Conservation (phyloP, 2,888 invertebrate species). For the Drosophila infuscata region DNA sequence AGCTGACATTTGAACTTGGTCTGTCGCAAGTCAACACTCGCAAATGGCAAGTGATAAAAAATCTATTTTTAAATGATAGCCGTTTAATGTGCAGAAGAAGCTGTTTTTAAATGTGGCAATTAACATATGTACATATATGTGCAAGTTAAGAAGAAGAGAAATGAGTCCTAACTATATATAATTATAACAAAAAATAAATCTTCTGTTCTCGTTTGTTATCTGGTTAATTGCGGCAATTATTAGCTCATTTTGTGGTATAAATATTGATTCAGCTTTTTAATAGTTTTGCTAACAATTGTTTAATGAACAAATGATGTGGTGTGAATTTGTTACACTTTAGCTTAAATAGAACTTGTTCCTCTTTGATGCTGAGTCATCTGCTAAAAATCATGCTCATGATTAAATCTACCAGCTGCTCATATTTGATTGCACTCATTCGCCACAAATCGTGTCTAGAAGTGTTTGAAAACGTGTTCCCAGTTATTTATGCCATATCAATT, state of each 20-base stretch:
- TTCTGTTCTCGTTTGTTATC: background rate
- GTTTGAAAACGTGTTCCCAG: conserved; percentile 5
- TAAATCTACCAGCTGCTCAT: background rate
- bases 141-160: background rate
- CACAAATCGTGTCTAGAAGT: background rate
- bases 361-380: background rate
- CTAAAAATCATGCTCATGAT: background rate
- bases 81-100: background rate
- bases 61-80: conserved; percentile 2
- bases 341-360: background rate
- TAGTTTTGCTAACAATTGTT: background rate
- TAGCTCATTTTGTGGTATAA: background rate
- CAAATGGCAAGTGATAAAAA: conserved; percentile 18
- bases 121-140: background rate
- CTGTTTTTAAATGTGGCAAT: background rate
- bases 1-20: conserved; percentile 53
- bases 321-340: background rate
- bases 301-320: background rate
- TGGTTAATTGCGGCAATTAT: background rate
- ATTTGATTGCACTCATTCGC: background rate
- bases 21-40: conserved; percentile 14
- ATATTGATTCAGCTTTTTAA: background rate
- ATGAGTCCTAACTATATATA: background rate
- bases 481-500: background rate
- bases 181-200: too few relatives aligned